Conservation (phyloP, 2,113 vertebrate genomes). For the Vanacampus margaritifer region DNA sequence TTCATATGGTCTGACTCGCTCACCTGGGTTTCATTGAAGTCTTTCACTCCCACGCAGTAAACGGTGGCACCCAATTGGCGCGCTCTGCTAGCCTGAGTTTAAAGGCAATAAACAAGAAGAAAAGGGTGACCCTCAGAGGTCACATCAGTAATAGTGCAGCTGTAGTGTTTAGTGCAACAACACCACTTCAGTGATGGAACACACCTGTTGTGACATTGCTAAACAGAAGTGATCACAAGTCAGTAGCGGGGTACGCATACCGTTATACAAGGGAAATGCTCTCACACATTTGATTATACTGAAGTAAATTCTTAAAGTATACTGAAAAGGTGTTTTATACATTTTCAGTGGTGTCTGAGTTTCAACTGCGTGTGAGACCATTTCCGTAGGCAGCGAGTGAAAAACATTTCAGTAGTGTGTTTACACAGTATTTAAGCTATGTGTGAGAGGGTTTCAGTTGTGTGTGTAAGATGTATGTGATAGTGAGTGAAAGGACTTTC, state of each 20-base stretch:
- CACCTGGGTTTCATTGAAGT: constrained; percentile 99
- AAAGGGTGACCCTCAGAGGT: background rate
- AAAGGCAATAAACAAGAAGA: constrained; percentile 1
- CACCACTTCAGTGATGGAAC: constrained; percentile 1
- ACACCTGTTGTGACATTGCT: background rate
- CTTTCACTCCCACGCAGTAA: constrained; percentile 96
- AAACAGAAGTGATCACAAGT: no score
- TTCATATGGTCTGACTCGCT: background rate
- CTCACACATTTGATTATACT: background rate
- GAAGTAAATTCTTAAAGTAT: no score
- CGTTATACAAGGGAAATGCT: background rate
- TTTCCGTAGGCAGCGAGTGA: no score
- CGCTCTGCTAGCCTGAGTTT: constrained; percentile 82
- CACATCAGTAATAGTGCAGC: background rate
- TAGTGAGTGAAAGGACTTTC: no score
- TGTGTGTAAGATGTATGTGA: no score
- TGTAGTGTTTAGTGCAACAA: background rate
- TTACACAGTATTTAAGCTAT: no score
- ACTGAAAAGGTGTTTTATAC: no score
- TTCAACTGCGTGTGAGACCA: no score
- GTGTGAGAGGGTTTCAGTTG: no score
- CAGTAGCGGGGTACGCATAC: background rate
- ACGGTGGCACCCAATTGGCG: constrained; percentile 91
- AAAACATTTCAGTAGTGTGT: no score
- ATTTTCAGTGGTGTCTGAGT: no score